phyloP scores from a whole-genome alignment of 2,888 invertebrate species.

The Anthophora plumipes region DNA sequence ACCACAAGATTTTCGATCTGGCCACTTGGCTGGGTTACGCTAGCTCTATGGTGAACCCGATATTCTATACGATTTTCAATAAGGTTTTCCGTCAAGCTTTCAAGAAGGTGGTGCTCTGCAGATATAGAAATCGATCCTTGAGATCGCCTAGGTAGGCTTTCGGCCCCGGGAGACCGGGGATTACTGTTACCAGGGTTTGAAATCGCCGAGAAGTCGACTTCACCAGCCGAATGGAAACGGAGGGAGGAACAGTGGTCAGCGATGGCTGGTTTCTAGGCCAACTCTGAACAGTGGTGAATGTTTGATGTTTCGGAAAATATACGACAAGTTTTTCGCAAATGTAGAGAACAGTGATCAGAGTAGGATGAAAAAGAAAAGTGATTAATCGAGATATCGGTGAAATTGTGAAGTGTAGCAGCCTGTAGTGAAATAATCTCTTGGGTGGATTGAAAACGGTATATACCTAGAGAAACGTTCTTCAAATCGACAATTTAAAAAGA shows the following conservation, averaged over 20 bases:
- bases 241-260: not conserved
- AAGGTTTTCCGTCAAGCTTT: slow-evolving; percentile 96
- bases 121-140: slow-evolving; percentile 88
- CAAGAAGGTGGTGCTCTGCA: slow-evolving; percentile 93
- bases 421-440: not conserved
- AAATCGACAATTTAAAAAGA: no score
- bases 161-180: slow-evolving; percentile 74
- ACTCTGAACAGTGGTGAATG: not conserved
- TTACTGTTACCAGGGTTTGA: slow-evolving; percentile 74
- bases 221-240: not conserved
- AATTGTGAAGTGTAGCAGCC: not conserved
- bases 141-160: slow-evolving; percentile 86
- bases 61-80: slow-evolving; percentile 98
- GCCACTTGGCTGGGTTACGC: slow-evolving; percentile 97
- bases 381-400: no score
- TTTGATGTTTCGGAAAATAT: not conserved
- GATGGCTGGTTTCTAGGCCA: not conserved
- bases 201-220: not conserved
- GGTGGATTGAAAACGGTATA: no score
- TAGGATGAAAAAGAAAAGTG: no score
- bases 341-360: no score
- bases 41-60: slow-evolving; percentile 97
- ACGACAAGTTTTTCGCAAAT: no score
- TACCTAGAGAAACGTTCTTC: no score
- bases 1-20: slow-evolving; percentile 93